These are phyloP conservation scores for Cygnus buccinator DNA, from an alignment of 2,113 vertebrate genomes.

Conservation along the genomic window DNA sequence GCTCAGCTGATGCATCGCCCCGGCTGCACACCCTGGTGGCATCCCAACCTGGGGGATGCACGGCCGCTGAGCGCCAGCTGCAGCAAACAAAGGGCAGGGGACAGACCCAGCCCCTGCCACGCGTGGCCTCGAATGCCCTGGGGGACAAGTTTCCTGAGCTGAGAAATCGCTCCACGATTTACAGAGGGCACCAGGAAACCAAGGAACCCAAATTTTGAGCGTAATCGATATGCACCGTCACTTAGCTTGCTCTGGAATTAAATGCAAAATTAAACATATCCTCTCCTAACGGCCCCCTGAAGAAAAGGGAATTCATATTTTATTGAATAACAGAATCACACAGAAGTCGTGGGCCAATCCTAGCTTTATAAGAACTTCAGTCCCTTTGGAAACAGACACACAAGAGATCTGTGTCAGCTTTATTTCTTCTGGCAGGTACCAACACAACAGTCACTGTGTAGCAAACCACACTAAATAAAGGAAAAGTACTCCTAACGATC, in stretches of 20 bases:
- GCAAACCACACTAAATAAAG: slow-evolving; percentile 12
- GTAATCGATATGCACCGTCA: neutral
- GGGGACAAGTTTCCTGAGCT: neutral
- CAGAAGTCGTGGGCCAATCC: neutral
- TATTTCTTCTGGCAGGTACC: neutral
- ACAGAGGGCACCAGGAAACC: neutral
- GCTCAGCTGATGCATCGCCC: slow-evolving; percentile 1
- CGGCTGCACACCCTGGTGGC: neutral
- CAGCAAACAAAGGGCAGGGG: slow-evolving; percentile 50
- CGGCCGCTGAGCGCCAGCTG: neutral
- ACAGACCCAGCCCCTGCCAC: neutral
- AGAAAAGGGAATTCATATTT: neutral
- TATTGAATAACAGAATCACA: neutral
- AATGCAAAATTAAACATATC: neutral
- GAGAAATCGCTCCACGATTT: neutral
- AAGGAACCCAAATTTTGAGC: neutral
- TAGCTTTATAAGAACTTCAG: neutral
- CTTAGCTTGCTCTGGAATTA: neutral
- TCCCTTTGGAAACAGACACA: neutral
- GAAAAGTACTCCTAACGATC: slow-evolving; percentile 1
- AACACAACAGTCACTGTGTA: neutral
- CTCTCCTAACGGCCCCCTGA: neutral
- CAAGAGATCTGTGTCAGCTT: neutral
- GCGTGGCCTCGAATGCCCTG: neutral
- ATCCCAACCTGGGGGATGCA: slow-evolving; percentile 62